Evolutionary conservation across 2,797 vertebrate species (phyloP), one percentile per base, ranked within the genome.

Genomic region (Hypotaenidia okinawae): DNA sequence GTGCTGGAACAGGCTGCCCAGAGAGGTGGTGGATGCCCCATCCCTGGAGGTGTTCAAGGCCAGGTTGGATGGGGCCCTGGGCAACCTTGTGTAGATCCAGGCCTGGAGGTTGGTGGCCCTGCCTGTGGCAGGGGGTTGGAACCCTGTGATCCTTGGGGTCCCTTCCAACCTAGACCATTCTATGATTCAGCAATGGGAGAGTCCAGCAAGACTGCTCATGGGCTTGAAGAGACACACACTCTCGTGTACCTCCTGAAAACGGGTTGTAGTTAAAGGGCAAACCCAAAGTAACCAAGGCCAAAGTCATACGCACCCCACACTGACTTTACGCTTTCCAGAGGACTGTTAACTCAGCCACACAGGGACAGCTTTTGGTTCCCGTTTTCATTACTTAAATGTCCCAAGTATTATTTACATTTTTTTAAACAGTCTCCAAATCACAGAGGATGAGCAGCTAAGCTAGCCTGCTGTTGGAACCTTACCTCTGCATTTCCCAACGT

Each of bases 381-480:
- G 0, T 52, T 92, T 90, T 67, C 49, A 57, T 86, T 85, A 70
- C 89, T 75, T 83, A 81, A 92, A 91, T 33, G 22, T 6, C 13
- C 25, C 25, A 84, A 77, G 6, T 75, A 68, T 78, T 87, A 85
- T 74, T 90, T 67, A 49, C 16, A 11, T 78, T 51, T 84, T 82
- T 52, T 66, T 41, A 37, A 35, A 21, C 2, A 6, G 33, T 22
- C 32, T 74, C 62, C 69, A 80, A 77, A 95, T 61, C 32, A 41
- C 4, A 43, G 78, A 75, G 23, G 22, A 81, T 39, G 30, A 84
- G 47, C 27, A 68, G 58, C 54, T 74, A 83, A 85, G 49, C 72
- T 83, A 19, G 28, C 79, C 89, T 74, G 52, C 41, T 39, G 32
- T 73, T 94, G 64, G 54, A 94, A 74, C 41, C 10, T 82, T 33